phyloP scores from a whole-genome alignment of 2,797 vertebrate species.

The Anas capensis region DNA sequence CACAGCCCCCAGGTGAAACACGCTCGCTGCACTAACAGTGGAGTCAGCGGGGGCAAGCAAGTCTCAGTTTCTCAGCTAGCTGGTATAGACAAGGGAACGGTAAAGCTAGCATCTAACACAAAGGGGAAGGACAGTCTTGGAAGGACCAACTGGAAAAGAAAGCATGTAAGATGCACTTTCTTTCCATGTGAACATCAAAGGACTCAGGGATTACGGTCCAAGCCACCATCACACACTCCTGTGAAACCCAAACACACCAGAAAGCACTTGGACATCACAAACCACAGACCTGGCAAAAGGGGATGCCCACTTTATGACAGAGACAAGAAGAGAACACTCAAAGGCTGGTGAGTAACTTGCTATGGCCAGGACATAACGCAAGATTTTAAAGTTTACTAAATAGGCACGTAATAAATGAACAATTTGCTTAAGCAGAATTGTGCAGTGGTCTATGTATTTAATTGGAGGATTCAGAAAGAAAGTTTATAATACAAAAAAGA shows the following conservation, averaged over 20 bases:
- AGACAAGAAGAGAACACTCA: not conserved
- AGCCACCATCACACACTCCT: not conserved
- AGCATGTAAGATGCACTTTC: not conserved
- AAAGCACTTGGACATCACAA: not conserved
- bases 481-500: conserved; percentile 78
- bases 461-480: conserved; percentile 36
- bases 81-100: too few relatives aligned
- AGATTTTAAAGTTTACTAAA: not conserved
- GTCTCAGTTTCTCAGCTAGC: not conserved
- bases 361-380: not conserved
- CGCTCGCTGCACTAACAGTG: fast-evolving
- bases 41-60: not conserved
- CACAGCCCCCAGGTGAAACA: not conserved
- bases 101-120: fast-evolving
- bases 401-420: not conserved
- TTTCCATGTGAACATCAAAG: not conserved
- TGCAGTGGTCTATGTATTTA: conserved; percentile 39
- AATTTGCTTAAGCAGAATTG: not conserved
- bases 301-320: fast-evolving
- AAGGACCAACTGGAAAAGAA: not conserved
- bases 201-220: not conserved
- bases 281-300: not conserved
- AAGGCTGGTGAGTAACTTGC: fast-evolving
- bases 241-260: not conserved
- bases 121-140: too few relatives aligned